Evolutionary conservation across 1,140 invertebrate genomes (phyloP), one percentile per base, ranked within the genome.

Genomic region (Vanessa tameamea): DNA sequence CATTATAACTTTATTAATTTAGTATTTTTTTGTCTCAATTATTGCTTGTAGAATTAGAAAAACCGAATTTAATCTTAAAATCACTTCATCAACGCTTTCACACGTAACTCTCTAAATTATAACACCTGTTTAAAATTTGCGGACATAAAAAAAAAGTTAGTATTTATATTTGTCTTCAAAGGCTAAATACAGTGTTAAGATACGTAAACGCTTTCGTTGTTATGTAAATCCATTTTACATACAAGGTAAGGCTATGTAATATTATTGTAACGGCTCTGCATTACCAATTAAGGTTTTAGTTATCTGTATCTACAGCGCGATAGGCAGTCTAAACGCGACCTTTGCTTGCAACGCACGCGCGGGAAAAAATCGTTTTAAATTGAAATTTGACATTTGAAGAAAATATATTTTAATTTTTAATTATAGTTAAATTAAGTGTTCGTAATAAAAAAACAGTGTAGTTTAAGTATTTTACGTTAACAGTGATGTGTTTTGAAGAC

Each of bases 291-390:
- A 65, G 78, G 78, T 73, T 80, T 78, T 67, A 59, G 68, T 75
- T 80, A 78, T 78, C 77, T 79, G 23, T 75, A 50, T 65, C 31
- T 64, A 31, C 57, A 16, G 23, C 61, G 55, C 75, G 72, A 76
- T 79, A 80, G 74, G 74, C 79, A 83, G 81, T 83, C 78, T 79
- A 75, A 43, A 68, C 79, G 81, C 79, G 81, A 74, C 77, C 74
- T 79, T 81, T 75, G 77, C 65, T 78, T 73, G 66, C 48, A 66
- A 55, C 66, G 72, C 70, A 79, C 81, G 81, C 81, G 77, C 76
- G 75, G 64, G 20, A 73, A 80, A 67, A 73, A 75, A 6, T 6
- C 15, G 9, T 57, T 23, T 13, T 12, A 73, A 59, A 61, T 66
- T 20, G 8, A 37, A 61, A 69, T 69, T 69, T 73, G 66, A 67